Evolutionary conservation across 37 sponge, comb jelly and placozoan genomes (phyloP).

Genomic region (Bolinopsis microptera): DNA sequence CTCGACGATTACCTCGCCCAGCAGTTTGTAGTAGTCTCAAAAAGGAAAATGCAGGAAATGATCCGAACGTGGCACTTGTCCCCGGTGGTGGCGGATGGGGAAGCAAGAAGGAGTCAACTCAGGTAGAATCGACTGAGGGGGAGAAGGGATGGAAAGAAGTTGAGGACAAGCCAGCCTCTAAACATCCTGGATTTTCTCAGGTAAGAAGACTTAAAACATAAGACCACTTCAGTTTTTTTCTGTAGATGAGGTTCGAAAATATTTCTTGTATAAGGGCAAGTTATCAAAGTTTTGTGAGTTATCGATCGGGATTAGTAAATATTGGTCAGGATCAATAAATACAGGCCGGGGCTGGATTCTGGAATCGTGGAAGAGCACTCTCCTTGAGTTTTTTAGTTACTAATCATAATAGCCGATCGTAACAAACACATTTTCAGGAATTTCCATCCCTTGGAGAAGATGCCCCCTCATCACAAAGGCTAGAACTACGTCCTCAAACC

Average conservation of each 20-base stretch:
- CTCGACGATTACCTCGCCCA: slow-evolving; percentile 85
- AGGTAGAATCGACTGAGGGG: slow-evolving; percentile 58
- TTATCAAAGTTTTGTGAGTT: no score
- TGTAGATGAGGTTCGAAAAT: no score
- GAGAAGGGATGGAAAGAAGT: slow-evolving; percentile 65
- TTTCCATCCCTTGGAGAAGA: slow-evolving; percentile 54
- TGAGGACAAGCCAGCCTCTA: slow-evolving; percentile 25
- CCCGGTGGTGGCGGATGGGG: slow-evolving; percentile 81
- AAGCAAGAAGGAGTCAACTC: slow-evolving; percentile 72
- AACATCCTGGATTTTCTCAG: slow-evolving; percentile 14
- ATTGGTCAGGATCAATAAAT: no score
- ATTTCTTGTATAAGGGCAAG: no score
- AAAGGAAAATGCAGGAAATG: slow-evolving; percentile 85
- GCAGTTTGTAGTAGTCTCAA: slow-evolving; percentile 82
- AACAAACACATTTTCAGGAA: not conserved
- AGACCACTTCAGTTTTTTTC: no score
- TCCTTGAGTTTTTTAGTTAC: no score
- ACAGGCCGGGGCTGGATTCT: no score
- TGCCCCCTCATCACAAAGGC: slow-evolving; percentile 7
- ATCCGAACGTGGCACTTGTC: slow-evolving; percentile 80
- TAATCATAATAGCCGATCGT: no score
- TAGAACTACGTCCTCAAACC: slow-evolving; percentile 53
- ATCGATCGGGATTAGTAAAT: no score
- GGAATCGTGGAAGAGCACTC: no score
- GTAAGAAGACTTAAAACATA: no score